A percentile compares a stretch with the other conserved stretches of the same genome.
Evolutionary conservation across 2,888 invertebrate species (phyloP).

Genomic region (Achlya flavicornis): DNA sequence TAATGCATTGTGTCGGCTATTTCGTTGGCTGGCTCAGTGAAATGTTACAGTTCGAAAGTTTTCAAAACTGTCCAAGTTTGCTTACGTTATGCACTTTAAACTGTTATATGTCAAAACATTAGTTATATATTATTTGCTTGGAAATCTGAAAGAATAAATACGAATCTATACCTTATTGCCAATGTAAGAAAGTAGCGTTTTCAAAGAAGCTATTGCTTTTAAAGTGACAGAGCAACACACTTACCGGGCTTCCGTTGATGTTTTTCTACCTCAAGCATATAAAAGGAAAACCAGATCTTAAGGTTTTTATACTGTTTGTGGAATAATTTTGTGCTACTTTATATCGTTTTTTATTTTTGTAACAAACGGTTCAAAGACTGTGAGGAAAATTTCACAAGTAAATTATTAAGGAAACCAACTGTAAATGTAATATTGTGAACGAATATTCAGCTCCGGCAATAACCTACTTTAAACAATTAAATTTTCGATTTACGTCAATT

Average conservation of each 20-base stretch:
- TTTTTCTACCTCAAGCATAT: conserved; percentile 4
- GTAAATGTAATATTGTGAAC: no score
- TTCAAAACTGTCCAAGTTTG: conserved; percentile 47
- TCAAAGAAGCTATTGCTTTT: neutral
- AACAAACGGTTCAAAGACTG: neutral
- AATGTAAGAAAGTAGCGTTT: neutral
- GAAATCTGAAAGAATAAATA: neutral
- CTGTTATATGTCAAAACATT: neutral
- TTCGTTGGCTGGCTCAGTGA: conserved; percentile 49
- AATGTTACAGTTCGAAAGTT: conserved; percentile 49
- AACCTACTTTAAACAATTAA: no score
- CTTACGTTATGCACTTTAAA: conserved; percentile 38
- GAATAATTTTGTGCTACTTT: neutral
- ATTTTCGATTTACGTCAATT: no score
- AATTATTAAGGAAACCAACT: no score
- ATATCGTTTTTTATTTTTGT: neutral
- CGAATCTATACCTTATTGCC: neutral
- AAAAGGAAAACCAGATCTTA: neutral
- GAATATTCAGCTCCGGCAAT: no score
- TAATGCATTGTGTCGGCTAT: conserved; percentile 56
- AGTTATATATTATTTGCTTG: neutral
- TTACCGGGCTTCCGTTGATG: conserved; percentile 8
- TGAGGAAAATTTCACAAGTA: neutral
- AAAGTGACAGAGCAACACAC: conserved; percentile 6
- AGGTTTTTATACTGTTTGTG: neutral